A percentile compares a stretch with the other conserved stretches of the same genome.
These are phyloP conservation scores for Spheniscus mendiculus DNA, from an alignment of 2,113 vertebrate genomes.

Conservation along the genomic window DNA sequence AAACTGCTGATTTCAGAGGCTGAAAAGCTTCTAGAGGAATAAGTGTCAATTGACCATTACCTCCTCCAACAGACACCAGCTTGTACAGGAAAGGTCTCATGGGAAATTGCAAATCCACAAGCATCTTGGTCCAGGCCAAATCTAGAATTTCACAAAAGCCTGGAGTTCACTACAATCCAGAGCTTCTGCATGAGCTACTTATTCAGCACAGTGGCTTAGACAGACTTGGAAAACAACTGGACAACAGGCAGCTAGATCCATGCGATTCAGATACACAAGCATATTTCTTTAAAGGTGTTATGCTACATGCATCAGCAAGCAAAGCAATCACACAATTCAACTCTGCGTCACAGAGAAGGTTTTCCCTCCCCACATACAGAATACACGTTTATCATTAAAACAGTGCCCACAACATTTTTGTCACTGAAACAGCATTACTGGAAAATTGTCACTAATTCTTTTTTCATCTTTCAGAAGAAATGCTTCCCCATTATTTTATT, in stretches of 20 bases:
- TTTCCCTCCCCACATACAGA: not conserved
- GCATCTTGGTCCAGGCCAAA: not conserved
- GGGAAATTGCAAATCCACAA: not conserved
- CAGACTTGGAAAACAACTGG: not conserved
- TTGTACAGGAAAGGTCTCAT: not conserved
- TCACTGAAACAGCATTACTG: not conserved
- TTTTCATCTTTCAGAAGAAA: conserved; percentile 13
- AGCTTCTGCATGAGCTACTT: not conserved
- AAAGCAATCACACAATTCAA: not conserved
- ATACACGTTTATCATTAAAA: not conserved
- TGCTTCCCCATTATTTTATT: not conserved
- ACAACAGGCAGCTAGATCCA: not conserved
- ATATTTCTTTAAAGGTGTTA: not conserved
- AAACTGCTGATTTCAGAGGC: not conserved
- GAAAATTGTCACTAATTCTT: conserved; percentile 1
- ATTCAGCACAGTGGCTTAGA: not conserved
- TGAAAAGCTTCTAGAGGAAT: not conserved
- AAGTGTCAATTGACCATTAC: not conserved
- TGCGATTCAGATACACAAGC: not conserved
- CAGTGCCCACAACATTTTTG: not conserved
- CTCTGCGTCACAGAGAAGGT: not conserved
- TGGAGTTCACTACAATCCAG: not conserved
- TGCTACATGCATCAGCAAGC: not conserved
- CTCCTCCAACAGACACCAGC: not conserved
- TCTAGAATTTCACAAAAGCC: not conserved